Evolutionary conservation across 2,888 invertebrate genomes (phyloP).

Genomic region (Dolomedes plantarius): DNA sequence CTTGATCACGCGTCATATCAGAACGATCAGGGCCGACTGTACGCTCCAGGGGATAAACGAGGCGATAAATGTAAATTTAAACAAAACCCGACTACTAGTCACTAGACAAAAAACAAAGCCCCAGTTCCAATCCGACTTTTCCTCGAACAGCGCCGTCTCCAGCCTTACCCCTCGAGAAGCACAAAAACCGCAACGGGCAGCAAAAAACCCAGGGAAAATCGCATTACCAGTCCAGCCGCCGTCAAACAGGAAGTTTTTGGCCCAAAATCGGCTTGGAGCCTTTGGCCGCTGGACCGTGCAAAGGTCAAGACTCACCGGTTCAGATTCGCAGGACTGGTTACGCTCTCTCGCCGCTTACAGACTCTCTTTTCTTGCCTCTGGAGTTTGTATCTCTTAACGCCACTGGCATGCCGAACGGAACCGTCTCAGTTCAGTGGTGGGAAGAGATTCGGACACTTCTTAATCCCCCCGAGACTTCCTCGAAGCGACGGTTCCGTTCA

Average conservation of each 20-base stretch:
- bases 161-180: no score
- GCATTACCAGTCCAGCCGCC: background rate
- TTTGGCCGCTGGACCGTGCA: background rate
- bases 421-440: slow-evolving; percentile 20
- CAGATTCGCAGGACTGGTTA: background rate
- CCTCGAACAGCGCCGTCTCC: no score
- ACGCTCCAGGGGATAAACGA: no score
- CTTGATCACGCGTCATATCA: no score
- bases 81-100: no score
- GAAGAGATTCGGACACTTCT: slow-evolving; percentile 12
- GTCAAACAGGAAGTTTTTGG: slow-evolving; percentile 18
- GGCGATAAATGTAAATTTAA: no score
- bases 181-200: no score
- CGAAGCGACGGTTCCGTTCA: background rate
- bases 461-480: slow-evolving; percentile 3
- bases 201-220: background rate
- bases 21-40: no score
- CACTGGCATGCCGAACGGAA: slow-evolving; percentile 23
- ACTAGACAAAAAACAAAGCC: no score
- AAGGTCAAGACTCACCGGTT: slow-evolving; percentile 16
- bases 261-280: background rate
- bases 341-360: background rate
- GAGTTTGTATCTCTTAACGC: slow-evolving; percentile 39
- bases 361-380: slow-evolving; percentile 14
- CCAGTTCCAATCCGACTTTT: no score